These are phyloP conservation scores for Scaptomyza flava DNA, from an alignment of 2,888 invertebrate species.

Conservation along the genomic window DNA sequence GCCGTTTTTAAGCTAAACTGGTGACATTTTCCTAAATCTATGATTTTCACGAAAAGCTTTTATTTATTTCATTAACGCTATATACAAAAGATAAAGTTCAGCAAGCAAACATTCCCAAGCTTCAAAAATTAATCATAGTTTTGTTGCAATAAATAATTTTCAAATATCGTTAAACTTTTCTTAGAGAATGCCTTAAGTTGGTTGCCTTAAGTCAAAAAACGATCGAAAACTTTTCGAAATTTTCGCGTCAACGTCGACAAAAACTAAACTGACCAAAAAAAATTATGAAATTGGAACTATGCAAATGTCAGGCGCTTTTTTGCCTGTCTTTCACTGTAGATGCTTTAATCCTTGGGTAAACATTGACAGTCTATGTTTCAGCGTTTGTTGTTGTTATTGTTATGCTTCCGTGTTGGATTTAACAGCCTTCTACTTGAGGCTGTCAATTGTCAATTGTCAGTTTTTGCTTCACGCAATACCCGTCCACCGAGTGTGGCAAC, in stretches of 20 bases:
- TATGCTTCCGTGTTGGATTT: conserved; percentile 6
- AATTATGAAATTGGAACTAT: not conserved
- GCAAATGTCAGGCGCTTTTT: not conserved
- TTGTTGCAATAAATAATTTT: not conserved
- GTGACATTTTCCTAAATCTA: too few species aligned
- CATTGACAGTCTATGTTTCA: not conserved
- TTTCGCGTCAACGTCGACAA: too few species aligned
- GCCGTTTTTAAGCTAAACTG: too few species aligned
- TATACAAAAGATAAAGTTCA: too few species aligned
- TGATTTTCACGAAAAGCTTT: too few species aligned
- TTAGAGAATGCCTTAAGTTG: too few species aligned
- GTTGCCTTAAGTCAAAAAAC: too few species aligned
- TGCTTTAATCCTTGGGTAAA: conserved; percentile 32
- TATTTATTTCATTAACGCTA: too few species aligned
- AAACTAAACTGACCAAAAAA: not conserved
- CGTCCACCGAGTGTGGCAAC: not conserved
- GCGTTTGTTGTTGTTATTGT: conserved; percentile 2
- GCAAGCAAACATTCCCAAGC: too few species aligned
- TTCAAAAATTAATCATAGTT: not conserved
- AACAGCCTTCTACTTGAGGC: conserved; percentile 61
- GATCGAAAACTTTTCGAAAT: not conserved
- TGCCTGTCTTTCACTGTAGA: not conserved
- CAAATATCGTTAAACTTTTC: too few species aligned
- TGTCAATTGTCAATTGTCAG: conserved; percentile 52
- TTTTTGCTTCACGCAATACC: conserved; percentile 24